Conservation (phyloP, 1,140 invertebrate genomes). For the Neotoxoptera formosana region DNA sequence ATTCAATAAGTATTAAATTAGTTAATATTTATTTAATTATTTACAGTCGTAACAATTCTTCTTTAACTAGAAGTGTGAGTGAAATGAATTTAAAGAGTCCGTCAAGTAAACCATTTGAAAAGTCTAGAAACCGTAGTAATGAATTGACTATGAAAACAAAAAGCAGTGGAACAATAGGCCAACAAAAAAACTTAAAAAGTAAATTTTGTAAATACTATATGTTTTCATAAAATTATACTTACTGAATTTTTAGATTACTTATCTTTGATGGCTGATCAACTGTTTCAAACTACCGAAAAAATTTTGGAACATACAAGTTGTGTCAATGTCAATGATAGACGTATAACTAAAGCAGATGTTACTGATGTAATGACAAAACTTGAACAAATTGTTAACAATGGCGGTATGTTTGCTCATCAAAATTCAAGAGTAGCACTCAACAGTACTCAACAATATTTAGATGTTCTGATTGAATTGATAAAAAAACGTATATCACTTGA, state of each 20-base stretch:
- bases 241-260: conserved; percentile 22
- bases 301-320: conserved; percentile 45
- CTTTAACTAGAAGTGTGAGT: conserved; percentile 27
- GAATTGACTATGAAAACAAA: not conserved
- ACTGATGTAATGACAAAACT: not conserved
- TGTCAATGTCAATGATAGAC: not conserved
- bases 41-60: conserved; percentile 24
- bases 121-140: conserved; percentile 19
- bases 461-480: conserved; percentile 33
- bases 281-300: conserved; percentile 27
- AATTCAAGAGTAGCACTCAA: conserved; percentile 14
- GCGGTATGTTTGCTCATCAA: conserved; percentile 29
- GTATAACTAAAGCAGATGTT: not conserved
- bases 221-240: not conserved
- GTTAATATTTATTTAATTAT: not conserved
- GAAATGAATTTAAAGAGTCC: conserved; percentile 52
- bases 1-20: not conserved
- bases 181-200: conserved; percentile 49
- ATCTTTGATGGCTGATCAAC: conserved; percentile 42
- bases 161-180: not conserved
- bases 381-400: conserved; percentile 30
- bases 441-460: conserved; percentile 46
- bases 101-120: conserved; percentile 43
- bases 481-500: conserved; percentile 42
- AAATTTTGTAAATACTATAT: not conserved